Percentiles rank a stretch among this genome's conserved stretches.
These are phyloP conservation scores for Paelopatides confundens DNA, from an alignment of 53 echinoderm and acorn worm species.

Conservation along the genomic window DNA sequence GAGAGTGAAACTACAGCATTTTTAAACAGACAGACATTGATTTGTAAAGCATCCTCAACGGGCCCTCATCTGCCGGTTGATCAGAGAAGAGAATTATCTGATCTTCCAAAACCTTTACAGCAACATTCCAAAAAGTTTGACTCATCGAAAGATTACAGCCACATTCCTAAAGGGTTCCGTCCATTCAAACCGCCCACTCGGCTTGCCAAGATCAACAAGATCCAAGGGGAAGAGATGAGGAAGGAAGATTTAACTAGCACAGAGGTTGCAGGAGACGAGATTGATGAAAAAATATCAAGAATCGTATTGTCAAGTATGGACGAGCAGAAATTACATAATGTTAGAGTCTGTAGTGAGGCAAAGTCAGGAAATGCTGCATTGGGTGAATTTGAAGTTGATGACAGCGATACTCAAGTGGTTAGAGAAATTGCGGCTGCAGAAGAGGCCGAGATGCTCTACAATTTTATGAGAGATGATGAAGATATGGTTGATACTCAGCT, in stretches of 20 bases:
- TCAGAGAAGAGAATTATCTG: neutral
- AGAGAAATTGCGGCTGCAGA: slow-evolving; percentile 92
- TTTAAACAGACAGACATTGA: too few relatives aligned
- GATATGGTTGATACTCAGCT: slow-evolving; percentile 46
- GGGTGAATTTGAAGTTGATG: slow-evolving; percentile 37
- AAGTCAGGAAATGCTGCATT: neutral
- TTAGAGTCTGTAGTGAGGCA: too few relatives aligned
- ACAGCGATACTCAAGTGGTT: slow-evolving; percentile 75
- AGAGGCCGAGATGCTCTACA: slow-evolving; percentile 84
- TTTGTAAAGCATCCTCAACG: neutral
- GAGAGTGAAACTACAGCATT: too few relatives aligned
- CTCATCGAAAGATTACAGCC: slow-evolving; percentile 59
- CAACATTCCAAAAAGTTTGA: slow-evolving; percentile 21
- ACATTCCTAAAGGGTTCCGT: slow-evolving; percentile 84
- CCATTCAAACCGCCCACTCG: slow-evolving; percentile 84
- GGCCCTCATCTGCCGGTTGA: neutral
- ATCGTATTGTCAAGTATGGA: too few relatives aligned
- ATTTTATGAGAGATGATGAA: slow-evolving; percentile 91
- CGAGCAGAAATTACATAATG: too few relatives aligned
- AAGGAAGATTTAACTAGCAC: too few relatives aligned
- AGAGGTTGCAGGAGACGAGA: too few relatives aligned
- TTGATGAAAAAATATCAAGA: too few relatives aligned
- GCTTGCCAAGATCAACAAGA: neutral
- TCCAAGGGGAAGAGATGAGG: neutral
- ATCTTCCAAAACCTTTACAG: neutral